Evolutionary conservation across 2,888 invertebrate genomes (phyloP).

Genomic region (Spodoptera littoralis): DNA sequence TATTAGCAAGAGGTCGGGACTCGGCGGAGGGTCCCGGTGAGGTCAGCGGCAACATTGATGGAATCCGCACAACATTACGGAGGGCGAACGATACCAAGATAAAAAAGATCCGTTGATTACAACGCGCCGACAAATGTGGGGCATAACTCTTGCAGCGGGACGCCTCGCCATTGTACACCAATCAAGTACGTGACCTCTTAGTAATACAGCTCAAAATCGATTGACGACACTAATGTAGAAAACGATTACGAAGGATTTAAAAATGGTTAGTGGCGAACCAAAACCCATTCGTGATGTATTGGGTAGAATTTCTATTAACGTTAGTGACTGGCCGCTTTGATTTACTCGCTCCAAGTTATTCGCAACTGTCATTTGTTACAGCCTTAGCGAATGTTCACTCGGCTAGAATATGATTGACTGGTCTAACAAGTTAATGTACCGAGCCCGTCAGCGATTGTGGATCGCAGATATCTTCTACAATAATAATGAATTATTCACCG

Average conservation of each 20-base stretch:
- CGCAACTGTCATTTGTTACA: conserved; percentile 26
- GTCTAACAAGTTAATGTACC: conserved; percentile 9
- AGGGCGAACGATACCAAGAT: conserved; percentile 57
- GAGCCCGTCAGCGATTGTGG: background rate
- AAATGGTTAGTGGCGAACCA: conserved; percentile 58
- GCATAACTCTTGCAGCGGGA: conserved; percentile 66
- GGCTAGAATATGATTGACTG: conserved; percentile 23
- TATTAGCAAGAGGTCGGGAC: conserved; percentile 37
- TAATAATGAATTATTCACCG: no score
- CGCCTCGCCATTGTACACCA: conserved; percentile 50
- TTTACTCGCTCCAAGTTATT: conserved; percentile 29
- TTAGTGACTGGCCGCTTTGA: conserved; percentile 36
- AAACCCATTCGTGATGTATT: conserved; percentile 57
- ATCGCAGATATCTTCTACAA: background rate
- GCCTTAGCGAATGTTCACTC: conserved; percentile 19
- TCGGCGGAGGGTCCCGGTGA: conserved; percentile 32
- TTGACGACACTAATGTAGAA: conserved; percentile 47
- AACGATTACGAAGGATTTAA: conserved; percentile 58
- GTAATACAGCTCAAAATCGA: conserved; percentile 50
- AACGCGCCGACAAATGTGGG: conserved; percentile 70
- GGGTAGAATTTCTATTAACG: conserved; percentile 52
- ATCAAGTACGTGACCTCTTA: conserved; percentile 61
- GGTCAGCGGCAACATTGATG: conserved; percentile 52
- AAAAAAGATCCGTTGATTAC: conserved; percentile 71
- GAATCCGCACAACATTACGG: conserved; percentile 54